Conservation (phyloP, 2,888 invertebrate genomes). For the Anoncus sp. region DNA sequence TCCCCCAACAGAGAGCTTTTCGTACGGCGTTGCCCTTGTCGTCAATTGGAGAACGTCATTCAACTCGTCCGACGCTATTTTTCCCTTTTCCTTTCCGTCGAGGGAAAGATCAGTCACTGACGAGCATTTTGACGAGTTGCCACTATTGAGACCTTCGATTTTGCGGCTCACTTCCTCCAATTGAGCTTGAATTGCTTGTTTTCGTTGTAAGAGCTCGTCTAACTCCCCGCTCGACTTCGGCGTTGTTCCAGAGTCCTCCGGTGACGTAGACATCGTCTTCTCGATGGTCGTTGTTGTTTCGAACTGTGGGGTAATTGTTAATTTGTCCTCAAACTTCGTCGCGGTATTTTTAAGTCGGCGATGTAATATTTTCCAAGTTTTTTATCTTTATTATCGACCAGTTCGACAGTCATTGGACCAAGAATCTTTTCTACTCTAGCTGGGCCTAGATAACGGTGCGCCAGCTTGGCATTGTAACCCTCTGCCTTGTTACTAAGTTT, state of each 20-base stretch:
- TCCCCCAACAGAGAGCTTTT: too few relatives aligned
- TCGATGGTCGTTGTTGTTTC: constrained; percentile 2
- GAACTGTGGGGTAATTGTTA: constrained; percentile 21
- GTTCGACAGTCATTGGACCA: constrained; percentile 23
- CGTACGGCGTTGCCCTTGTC: not conserved
- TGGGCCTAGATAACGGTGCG: constrained; percentile 43
- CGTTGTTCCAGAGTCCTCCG: not conserved
- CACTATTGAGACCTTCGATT: constrained; percentile 5
- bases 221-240: not conserved
- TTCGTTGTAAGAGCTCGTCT: not conserved
- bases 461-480: constrained; percentile 32
- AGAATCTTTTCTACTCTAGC: constrained; percentile 28
- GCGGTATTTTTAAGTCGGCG: constrained; percentile 53
- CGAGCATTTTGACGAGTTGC: not conserved
- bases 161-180: constrained; percentile 11
- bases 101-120: not conserved
- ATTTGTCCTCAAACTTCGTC: constrained; percentile 37
- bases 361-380: constrained; percentile 52
- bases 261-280: not conserved
- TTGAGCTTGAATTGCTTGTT: constrained; percentile 1
- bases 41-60: not conserved
- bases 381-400: constrained; percentile 39
- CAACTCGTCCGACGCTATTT: not conserved
- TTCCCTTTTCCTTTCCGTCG: not conserved
- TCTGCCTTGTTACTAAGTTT: constrained; percentile 29